A percentile compares a stretch with the other conserved stretches of the same genome.
Evolutionary conservation across 2,113 vertebrate genomes (phyloP).

Genomic region (Leptobrachium ailaonicum): DNA sequence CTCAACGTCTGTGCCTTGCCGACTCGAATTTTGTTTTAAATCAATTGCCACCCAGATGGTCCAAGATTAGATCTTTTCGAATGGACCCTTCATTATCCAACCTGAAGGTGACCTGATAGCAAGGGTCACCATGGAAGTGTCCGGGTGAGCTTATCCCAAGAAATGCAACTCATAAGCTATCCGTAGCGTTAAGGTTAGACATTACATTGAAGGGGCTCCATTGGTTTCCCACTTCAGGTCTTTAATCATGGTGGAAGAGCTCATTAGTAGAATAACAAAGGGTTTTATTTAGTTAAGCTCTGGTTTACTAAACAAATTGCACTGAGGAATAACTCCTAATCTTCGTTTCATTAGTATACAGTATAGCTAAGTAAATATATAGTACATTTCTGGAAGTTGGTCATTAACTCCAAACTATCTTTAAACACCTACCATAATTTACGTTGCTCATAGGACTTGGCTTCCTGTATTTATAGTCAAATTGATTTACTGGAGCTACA

Average conservation of each 20-base stretch:
- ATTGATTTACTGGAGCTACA: neutral
- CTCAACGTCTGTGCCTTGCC: too few species aligned
- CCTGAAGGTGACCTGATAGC: too few species aligned
- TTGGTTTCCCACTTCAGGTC: neutral
- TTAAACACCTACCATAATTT: constrained; percentile 41
- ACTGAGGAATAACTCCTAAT: constrained; percentile 18
- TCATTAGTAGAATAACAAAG: neutral
- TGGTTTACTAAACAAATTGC: neutral
- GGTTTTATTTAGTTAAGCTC: neutral
- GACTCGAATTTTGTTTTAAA: too few species aligned
- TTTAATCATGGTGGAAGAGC: neutral
- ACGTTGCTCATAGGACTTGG: constrained; percentile 15
- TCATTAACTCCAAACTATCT: constrained; percentile 38
- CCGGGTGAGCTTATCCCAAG: too few species aligned
- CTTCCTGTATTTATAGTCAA: constrained; percentile 36
- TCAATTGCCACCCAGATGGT: too few species aligned
- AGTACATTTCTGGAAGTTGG: constrained; percentile 40
- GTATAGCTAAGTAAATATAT: neutral
- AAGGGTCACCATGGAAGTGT: too few species aligned
- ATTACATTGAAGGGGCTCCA: neutral
- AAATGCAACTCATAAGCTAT: too few species aligned
- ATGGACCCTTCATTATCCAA: too few species aligned
- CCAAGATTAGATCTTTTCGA: too few species aligned
- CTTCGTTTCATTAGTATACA: constrained; percentile 29
- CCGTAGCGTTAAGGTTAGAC: too few species aligned